Percentiles rank a stretch among this genome's conserved stretches.
phyloP scores from a whole-genome alignment of 2,113 vertebrate genomes.

The human (Homo sapiens) region DNA sequence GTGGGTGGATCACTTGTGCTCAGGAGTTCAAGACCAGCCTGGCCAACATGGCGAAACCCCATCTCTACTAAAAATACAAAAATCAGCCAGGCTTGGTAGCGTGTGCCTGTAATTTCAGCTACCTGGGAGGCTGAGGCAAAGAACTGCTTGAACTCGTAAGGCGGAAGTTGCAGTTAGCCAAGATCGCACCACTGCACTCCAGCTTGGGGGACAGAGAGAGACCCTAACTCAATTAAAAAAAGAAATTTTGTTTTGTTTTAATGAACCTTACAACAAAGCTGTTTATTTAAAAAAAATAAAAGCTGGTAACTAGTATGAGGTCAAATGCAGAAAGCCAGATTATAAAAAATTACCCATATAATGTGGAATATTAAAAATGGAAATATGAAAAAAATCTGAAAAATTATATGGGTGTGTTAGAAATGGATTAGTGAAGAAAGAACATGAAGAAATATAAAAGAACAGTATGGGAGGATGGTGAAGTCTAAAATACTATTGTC shows the following conservation, averaged over 20 bases:
- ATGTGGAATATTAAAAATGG: not conserved
- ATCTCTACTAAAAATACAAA: too few relatives aligned
- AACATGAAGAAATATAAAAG: not conserved
- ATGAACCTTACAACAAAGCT: not conserved
- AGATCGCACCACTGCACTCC: too few relatives aligned
- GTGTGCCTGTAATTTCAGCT: too few relatives aligned
- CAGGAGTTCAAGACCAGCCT: too few relatives aligned
- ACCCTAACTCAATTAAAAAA: too few relatives aligned
- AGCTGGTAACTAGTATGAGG: not conserved
- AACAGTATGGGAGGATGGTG: not conserved
- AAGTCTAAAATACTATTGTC: not conserved
- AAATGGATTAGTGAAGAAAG: not conserved
- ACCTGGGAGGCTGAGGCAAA: too few relatives aligned
- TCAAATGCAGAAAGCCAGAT: not conserved
- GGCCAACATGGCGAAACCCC: too few relatives aligned
- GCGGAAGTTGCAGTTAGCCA: too few relatives aligned
- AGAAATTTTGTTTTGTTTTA: not conserved
- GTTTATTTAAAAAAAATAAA: not conserved
- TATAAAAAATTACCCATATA: not conserved
- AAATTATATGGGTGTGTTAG: not conserved
- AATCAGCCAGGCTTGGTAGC: too few relatives aligned
- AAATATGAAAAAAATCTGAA: not conserved
- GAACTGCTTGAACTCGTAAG: too few relatives aligned
- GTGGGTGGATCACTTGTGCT: too few relatives aligned
- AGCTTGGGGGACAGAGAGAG: too few relatives aligned